Evolutionary conservation across 2,888 invertebrate species (phyloP).

Genomic region (Cheilosia scutellata): DNA sequence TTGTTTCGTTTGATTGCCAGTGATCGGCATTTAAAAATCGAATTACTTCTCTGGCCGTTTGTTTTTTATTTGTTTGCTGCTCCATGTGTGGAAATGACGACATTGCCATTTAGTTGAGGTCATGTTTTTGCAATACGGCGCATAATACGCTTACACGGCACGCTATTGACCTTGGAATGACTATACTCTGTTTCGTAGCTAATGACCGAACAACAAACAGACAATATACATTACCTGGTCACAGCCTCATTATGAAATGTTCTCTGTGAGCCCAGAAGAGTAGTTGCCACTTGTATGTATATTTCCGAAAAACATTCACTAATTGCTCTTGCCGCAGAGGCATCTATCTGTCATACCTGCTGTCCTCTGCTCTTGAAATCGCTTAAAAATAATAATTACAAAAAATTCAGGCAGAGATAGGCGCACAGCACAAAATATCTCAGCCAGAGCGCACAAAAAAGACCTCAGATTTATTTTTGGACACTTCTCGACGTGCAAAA

Average conservation of each 20-base stretch:
- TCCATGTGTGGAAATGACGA: constrained; percentile 69
- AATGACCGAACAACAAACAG: constrained; percentile 12
- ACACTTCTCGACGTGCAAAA: constrained; percentile 21
- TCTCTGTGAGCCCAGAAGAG: constrained; percentile 14
- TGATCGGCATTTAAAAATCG: constrained; percentile 9
- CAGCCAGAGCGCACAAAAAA: constrained; percentile 42
- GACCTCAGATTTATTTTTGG: constrained; percentile 73
- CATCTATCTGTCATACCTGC: constrained; percentile 30
- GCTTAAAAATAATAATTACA: constrained; percentile 59
- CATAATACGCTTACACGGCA: constrained; percentile 48
- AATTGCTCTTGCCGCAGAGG: constrained; percentile 35
- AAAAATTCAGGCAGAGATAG: constrained; percentile 13
- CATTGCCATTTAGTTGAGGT: constrained; percentile 69
- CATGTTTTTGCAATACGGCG: constrained; percentile 61
- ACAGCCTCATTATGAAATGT: constrained; percentile 35
- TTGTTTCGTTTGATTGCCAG: constrained; percentile 48
- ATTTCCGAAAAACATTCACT: constrained; percentile 26
- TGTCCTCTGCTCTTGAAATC: constrained; percentile 39
- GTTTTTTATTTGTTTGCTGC: constrained; percentile 18
- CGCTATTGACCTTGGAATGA: constrained; percentile 53
- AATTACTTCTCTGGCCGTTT: background rate
- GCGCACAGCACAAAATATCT: background rate
- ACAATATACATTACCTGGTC: constrained; percentile 35
- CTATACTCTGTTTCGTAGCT: constrained; percentile 31
- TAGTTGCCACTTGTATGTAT: background rate